These are phyloP conservation scores for Mobula birostris DNA, from an alignment of 2,113 vertebrate genomes.

Conservation along the genomic window DNA sequence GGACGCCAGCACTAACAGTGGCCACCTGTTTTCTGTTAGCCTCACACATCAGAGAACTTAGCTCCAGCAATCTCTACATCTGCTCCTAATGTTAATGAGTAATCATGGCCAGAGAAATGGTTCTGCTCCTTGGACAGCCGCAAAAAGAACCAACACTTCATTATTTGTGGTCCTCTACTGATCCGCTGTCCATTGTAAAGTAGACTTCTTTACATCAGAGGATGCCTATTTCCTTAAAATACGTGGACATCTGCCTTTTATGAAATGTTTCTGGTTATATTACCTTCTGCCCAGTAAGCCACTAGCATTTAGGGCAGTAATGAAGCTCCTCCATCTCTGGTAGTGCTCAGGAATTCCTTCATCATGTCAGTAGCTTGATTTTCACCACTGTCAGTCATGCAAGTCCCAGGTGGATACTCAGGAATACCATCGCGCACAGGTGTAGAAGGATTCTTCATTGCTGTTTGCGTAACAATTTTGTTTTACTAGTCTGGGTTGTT, in stretches of 20 bases:
- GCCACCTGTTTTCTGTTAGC: slow-evolving; percentile 71
- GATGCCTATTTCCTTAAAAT: neutral
- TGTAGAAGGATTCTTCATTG: too few species aligned
- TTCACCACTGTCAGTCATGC: too few species aligned
- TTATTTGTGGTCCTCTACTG: neutral
- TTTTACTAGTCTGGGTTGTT: too few species aligned
- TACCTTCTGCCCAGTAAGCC: too few species aligned
- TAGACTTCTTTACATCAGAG: neutral
- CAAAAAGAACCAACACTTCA: slow-evolving; percentile 2
- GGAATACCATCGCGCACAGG: too few species aligned
- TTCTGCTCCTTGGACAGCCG: neutral
- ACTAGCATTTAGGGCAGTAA: too few species aligned
- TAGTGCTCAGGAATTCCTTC: too few species aligned
- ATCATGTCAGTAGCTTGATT: too few species aligned
- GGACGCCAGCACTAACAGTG: slow-evolving; percentile 53
- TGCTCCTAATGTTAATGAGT: slow-evolving; percentile 53
- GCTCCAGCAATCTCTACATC: slow-evolving; percentile 48
- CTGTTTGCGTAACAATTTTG: too few species aligned
- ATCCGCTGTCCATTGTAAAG: neutral
- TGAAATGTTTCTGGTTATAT: neutral
- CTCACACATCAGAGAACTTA: slow-evolving; percentile 46
- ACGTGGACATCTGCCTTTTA: neutral
- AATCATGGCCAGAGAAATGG: slow-evolving; percentile 29
- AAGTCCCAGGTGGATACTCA: too few species aligned
- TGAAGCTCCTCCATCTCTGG: too few species aligned